These are phyloP conservation scores for Lepidurus apus DNA, from an alignment of 1,140 invertebrate species.

Conservation along the genomic window DNA sequence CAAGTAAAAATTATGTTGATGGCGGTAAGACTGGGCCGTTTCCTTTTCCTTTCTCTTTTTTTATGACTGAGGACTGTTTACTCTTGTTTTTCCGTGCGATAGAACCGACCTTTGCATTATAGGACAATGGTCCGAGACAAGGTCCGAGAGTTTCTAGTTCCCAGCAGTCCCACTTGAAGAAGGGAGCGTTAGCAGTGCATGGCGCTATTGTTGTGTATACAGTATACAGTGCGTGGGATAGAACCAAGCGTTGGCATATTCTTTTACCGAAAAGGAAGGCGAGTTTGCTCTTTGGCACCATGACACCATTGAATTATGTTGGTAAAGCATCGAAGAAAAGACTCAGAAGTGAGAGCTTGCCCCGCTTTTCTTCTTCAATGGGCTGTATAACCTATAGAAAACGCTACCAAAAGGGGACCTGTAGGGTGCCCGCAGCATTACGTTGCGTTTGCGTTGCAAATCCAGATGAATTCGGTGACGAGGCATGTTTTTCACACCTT, in stretches of 20 bases:
- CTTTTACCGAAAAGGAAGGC: not conserved
- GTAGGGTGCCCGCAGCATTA: too few species aligned
- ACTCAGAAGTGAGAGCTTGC: not conserved
- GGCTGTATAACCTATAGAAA: not conserved
- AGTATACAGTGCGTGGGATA: not conserved
- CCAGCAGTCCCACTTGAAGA: not conserved
- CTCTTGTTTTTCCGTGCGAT: not conserved
- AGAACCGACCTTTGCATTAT: not conserved
- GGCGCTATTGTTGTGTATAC: not conserved
- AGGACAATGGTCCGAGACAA: not conserved
- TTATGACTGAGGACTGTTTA: not conserved
- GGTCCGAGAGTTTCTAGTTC: not conserved
- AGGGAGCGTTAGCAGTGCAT: not conserved
- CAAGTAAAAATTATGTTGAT: constrained; percentile 2
- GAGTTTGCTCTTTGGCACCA: not conserved
- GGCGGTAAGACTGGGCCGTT: not conserved
- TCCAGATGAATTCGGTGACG: not conserved
- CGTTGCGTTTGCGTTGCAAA: too few species aligned
- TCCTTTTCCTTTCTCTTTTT: not conserved
- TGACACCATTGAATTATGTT: constrained; percentile 1
- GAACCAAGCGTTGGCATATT: not conserved
- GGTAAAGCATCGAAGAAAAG: not conserved
- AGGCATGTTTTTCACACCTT: not conserved
- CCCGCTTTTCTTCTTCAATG: not conserved
- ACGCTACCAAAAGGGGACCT: too few species aligned